Evolutionary conservation across 2,888 invertebrate species (phyloP), one percentile per base, ranked within the genome.

Genomic region (Incurvaria masculella): DNA sequence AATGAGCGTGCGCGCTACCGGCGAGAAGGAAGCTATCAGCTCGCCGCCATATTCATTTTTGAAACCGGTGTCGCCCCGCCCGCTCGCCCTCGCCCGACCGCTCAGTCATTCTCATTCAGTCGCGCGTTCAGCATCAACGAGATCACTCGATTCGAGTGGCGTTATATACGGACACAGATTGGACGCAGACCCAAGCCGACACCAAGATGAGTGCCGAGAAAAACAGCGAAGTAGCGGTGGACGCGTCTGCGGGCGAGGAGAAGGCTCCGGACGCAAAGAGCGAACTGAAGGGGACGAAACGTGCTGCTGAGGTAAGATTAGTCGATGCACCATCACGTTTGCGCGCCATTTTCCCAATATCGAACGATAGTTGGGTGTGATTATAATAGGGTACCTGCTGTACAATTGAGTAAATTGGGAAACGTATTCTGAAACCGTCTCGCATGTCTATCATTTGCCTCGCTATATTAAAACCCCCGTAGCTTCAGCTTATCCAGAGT

Each of bases 21-120:
- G 68, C 61, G 59, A 63, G 17, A 10, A 20, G 43, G 67, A 74
- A 75, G 70, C 71, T 17, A n/a, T n/a, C n/a, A n/a, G n/a, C 66
- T 81, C 86, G 87, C 88, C 88, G 88, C 88, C 88, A 87, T 88
- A 86, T 88, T 88, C 86, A 83, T 83, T 87, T 87, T 87, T 85
- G 86, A 88, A 88, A 86, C 84, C 84, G 81, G 81, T 80, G 68
- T 18, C 14, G 16, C 26, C 20, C 2, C n/a, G 16, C 23, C 16
- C 61, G 63, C 63, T 79, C 78, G 76, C 72, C n/a, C n/a, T n/a
- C n/a, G n/a, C n/a, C n/a, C n/a, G n/a, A n/a, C n/a, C n/a, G n/a
- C n/a, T n/a, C n/a, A n/a, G n/a, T n/a, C n/a, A n/a, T 80, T 80
- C 82, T 80, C 81, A 80, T 79, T 80, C 84, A 84, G 85, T 84